Evolutionary conservation across 2,888 invertebrate genomes (phyloP).

Genomic region (Catonia carolina): DNA sequence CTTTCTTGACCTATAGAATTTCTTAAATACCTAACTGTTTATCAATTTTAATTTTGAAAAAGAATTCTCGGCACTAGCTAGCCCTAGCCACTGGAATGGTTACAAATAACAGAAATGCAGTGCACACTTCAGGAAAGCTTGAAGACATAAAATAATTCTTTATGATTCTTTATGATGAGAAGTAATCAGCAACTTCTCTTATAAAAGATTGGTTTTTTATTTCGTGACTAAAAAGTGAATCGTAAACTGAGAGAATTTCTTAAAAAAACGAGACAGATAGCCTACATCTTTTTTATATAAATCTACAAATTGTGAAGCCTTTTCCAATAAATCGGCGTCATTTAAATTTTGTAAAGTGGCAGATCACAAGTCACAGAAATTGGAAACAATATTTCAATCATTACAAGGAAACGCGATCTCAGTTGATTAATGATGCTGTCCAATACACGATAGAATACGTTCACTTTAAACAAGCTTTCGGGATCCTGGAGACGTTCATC

Average conservation of each 20-base stretch:
- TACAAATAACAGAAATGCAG: no score
- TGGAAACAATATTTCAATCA: not conserved
- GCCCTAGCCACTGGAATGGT: not conserved
- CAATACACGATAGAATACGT: no score
- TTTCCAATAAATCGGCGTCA: not conserved
- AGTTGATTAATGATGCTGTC: not conserved
- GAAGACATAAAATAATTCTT: no score
- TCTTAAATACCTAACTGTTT: no score
- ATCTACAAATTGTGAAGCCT: not conserved
- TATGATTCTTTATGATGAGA: not conserved
- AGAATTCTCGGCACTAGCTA: not conserved
- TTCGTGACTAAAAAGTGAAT: not conserved
- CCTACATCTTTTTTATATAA: not conserved
- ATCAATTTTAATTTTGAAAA: no score
- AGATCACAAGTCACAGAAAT: not conserved
- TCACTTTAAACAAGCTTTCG: no score
- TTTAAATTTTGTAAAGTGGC: not conserved
- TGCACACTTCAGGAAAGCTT: no score
- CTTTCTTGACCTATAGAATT: no score
- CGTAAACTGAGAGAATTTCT: not conserved
- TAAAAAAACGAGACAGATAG: not conserved
- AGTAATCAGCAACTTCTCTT: not conserved
- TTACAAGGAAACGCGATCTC: not conserved
- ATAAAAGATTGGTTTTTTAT: not conserved
- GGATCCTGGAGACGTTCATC: not conserved